These are phyloP conservation scores for Drosophila tanythrix DNA, from an alignment of 2,888 invertebrate species.

Conservation along the genomic window DNA sequence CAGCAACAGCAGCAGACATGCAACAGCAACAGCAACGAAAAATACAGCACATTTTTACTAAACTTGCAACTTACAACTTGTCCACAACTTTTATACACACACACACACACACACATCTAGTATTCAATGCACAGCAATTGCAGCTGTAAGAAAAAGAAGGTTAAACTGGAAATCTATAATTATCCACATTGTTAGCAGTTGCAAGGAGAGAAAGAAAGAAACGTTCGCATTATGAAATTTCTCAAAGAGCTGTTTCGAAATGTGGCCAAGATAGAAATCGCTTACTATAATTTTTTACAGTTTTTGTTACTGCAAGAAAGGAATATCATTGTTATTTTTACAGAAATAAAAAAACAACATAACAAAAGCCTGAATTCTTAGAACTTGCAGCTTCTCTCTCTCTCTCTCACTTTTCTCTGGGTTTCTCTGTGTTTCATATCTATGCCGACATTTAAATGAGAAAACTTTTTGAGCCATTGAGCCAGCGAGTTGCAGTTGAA, in stretches of 20 bases:
- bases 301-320: neutral
- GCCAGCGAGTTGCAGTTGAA: constrained; percentile 29
- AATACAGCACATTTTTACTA: constrained; percentile 47
- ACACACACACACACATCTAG: constrained; percentile 14
- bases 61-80: constrained; percentile 47
- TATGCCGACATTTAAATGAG: constrained; percentile 75
- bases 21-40: constrained; percentile 20
- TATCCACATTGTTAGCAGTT: constrained; percentile 51
- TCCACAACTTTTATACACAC: constrained; percentile 44
- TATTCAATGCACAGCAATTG: constrained; percentile 22
- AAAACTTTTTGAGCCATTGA: constrained; percentile 70
- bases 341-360: neutral
- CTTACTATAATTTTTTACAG: constrained; percentile 1
- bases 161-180: constrained; percentile 43
- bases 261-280: constrained; percentile 3
- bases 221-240: neutral
- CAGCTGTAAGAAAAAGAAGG: constrained; percentile 5
- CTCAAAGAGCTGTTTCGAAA: neutral
- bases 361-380: constrained; percentile 7
- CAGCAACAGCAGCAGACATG: constrained; percentile 20
- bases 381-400: constrained; percentile 2
- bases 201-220: neutral
- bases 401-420: constrained; percentile 1
- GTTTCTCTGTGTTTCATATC: constrained; percentile 42
- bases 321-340: neutral